Evolutionary conservation across 2,113 vertebrate species (phyloP), one percentile per base, ranked within the genome.

Genomic region (Oreotrochilus melanogaster): DNA sequence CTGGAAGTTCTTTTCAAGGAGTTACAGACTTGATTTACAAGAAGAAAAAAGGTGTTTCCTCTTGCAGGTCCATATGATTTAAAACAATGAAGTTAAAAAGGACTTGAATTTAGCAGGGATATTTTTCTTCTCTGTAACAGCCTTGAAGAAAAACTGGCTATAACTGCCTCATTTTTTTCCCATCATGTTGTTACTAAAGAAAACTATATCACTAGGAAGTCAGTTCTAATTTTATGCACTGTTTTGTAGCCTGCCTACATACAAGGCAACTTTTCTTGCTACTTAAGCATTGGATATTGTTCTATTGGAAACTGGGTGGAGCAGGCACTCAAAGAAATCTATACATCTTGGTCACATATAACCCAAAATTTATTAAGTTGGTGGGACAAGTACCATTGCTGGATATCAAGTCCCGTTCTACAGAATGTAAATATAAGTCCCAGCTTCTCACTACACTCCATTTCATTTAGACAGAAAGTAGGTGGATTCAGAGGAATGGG

Each of bases 191-290:
- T 94, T 95, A 94, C 91, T 93, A 92, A 97, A 97, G 93, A 95
- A 96, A 97, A 89, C 82, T 79, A 53, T 94, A 62, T 93, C 93
- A 85, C 90, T 93, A 66, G 86, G 86, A 96, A 95, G 79, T 95
- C 80, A 69, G 51, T 88, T 95, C 97, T 97, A 96, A 96, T 96
- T 97, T 97, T 96, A 93, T 88, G 88, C 72, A 58, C 76, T 50
- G 83, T 82, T 95, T 94, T 92, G 65, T 92, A 95, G 88, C 69
- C 67, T 96, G 92, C 83, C 83, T 95, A 58, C 88, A 75, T 31
- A 21, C 61, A 86, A 78, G 69, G 48, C 50, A 92, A 73, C 35
- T 84, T 92, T 67, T 75, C 56, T 65, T 92, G 57, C 67, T 93
- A n/a, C 89, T 95, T 96, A 89, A 87, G 85, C 30, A 51, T 8